Evolutionary conservation across 92 coral and sea anemone genomes (phyloP).

Genomic region (Pocillopora grandis): DNA sequence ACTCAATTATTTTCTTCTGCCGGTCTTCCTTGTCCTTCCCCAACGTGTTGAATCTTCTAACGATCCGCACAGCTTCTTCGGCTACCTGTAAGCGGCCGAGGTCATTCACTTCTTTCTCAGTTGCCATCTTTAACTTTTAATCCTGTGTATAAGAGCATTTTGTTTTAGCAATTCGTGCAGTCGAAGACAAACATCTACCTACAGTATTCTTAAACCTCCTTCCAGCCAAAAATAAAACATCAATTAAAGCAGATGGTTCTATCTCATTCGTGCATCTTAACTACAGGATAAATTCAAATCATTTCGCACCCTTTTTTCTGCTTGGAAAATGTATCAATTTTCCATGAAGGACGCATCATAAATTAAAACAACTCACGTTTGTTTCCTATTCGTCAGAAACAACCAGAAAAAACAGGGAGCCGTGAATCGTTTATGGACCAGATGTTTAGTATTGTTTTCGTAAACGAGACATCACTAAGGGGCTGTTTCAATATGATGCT

Average conservation of each 20-base stretch:
- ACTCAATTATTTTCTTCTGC: conserved; percentile 60
- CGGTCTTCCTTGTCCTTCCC: conserved; percentile 49
- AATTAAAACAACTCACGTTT: not conserved
- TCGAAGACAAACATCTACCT: not conserved
- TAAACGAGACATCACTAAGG: not conserved
- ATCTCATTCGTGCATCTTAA: not conserved
- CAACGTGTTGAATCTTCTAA: conserved; percentile 45
- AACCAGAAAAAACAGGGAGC: not conserved
- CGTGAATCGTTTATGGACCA: not conserved
- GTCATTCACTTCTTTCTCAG: not conserved
- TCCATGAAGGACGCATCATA: not conserved
- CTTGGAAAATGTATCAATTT: not conserved
- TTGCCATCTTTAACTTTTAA: not conserved
- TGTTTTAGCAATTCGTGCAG: too few species aligned
- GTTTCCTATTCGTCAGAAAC: not conserved
- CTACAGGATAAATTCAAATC: not conserved
- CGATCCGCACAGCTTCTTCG: conserved; percentile 77
- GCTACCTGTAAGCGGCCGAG: conserved; percentile 47
- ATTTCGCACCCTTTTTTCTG: not conserved
- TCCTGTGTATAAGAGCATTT: not conserved
- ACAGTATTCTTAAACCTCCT: not conserved
- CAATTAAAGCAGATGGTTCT: too few species aligned
- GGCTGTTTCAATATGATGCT: not conserved
- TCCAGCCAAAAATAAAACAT: not conserved
- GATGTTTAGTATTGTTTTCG: not conserved